Evolutionary conservation across 35 echinoderm and acorn worm species (phyloP).

Genomic region (Nesometra sesokonis): DNA sequence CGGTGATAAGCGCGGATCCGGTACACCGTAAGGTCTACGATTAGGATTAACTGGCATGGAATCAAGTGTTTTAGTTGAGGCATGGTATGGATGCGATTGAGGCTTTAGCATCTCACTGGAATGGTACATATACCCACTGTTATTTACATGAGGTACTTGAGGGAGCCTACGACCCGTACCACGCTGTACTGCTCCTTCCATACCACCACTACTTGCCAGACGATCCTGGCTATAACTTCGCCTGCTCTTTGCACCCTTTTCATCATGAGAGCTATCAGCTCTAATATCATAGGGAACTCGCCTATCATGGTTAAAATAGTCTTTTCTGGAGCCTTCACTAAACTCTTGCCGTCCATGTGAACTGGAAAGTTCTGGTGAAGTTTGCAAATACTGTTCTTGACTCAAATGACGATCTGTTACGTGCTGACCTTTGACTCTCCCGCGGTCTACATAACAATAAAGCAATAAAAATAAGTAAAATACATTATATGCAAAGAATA

Average conservation of each 20-base stretch:
- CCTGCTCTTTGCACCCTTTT: neutral
- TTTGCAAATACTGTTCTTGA: neutral
- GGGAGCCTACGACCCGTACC: neutral
- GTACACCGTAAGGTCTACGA: neutral
- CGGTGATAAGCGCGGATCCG: neutral
- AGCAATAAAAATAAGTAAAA: neutral
- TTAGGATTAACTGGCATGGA: neutral
- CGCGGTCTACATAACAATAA: neutral
- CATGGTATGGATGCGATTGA: neutral
- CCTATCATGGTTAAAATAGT: neutral
- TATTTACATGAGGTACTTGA: neutral
- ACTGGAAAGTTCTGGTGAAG: too few species aligned
- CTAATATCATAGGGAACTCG: neutral
- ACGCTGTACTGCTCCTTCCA: neutral
- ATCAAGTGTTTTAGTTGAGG: neutral
- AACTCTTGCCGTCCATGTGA: too few species aligned
- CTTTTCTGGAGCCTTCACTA: too few species aligned
- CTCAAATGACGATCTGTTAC: neutral
- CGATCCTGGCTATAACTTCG: neutral
- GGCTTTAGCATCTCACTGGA: neutral
- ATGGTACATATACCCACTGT: neutral
- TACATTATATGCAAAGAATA: too few species aligned
- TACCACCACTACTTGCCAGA: neutral
- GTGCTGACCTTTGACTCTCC: neutral
- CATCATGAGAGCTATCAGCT: neutral